Base-by-base conservation (phyloP, 2,797 vertebrate genomes). In the Luscinia luscinia region DNA sequence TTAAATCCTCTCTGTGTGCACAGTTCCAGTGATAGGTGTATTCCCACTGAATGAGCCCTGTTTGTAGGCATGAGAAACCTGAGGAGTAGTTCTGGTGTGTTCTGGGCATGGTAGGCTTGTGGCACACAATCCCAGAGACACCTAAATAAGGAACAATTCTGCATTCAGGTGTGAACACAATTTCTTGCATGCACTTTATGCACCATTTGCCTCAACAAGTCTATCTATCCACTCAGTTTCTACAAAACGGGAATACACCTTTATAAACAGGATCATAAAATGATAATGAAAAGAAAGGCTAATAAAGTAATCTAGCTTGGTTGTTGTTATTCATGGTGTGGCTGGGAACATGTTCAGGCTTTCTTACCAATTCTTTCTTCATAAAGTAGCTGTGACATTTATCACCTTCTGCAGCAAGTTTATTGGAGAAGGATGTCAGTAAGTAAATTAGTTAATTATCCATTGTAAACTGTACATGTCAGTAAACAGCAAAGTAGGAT, bases 361-460 rank as follows among this genome's bases (percentile, higher is more conserved):
- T 88, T 66, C 28, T 73, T 58, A 52, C 5, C 7, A 45, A 28
- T 2, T 62, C 30, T 77, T 81, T 41, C 38, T 74, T 11, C 40
- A 43, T 70, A 15, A 70, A 81, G 34, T 69, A 69, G 9, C 28
- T 76, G 34, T 82, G 74, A 57, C 20, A 40, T 93, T 68, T 88
- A 38, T 76, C 49, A 61, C 21, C 54, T 46, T 80, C 34, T 77
- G 15, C 22, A 87, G 20, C 17, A 72, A 61, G 14, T 76, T 90
- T 46, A n/a, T 49, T 75, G 55, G 43, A 85, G 61, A 76, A 84
- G 32, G 12, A 51, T 61, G 13, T 73, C 70, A 67, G 26, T 36
- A 66, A 73, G 18, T 58, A 86, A 88, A 69, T 94, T 79, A 76
- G 67, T 81, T 63, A 67, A 68, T 67, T 77, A 62, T 52, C 51